Conservation (phyloP, 2,797 vertebrate species). For the Apodemus agrarius region DNA sequence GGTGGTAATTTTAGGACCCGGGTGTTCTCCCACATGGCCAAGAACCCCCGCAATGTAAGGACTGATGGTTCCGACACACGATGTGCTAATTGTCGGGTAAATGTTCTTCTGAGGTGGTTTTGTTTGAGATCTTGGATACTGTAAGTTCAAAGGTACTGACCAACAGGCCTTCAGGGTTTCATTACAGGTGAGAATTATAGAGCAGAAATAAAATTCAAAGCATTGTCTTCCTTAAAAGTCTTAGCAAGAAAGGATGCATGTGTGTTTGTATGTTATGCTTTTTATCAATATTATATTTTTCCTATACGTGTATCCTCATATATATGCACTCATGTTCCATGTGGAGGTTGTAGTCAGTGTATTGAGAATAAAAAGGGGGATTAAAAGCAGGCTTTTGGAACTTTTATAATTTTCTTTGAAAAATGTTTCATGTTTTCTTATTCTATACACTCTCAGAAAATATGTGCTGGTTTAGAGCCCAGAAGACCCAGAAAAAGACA, state of each 20-base stretch:
- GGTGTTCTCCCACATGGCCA: neutral
- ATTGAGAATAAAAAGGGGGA: neutral
- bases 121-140: neutral
- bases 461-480: neutral
- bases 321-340: neutral
- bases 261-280: neutral
- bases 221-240: neutral
- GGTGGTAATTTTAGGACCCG: neutral
- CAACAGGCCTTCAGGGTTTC: neutral
- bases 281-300: neutral
- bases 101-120: slow-evolving; percentile 5
- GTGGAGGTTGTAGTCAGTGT: neutral
- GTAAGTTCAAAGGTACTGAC: neutral
- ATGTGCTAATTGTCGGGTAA: neutral
- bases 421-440: neutral
- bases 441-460: slow-evolving; percentile 13
- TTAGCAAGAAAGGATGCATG: slow-evolving; percentile 9
- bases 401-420: neutral
- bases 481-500: neutral
- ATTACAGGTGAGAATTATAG: neutral
- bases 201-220: slow-evolving; percentile 24
- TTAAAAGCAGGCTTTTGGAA: slow-evolving; percentile 43
- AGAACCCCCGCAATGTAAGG: neutral
- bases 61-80: neutral
- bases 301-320: neutral